A percentile compares a stretch with the other conserved stretches of the same genome.
Conservation (phyloP, 1,140 invertebrate species). For the Wiebesia pumilae region DNA sequence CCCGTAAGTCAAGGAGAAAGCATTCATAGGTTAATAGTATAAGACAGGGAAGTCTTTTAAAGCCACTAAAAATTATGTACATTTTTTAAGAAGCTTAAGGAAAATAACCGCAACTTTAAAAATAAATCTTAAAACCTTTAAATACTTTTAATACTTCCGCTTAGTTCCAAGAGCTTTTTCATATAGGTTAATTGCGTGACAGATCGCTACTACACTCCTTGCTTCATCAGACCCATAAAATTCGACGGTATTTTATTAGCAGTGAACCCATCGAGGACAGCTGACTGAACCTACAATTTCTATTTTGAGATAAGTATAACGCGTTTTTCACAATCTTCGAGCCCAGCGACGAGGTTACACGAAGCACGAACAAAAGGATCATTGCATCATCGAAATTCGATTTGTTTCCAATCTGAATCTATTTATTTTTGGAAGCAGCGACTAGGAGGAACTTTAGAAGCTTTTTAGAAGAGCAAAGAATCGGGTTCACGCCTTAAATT, state of each 20-base stretch:
- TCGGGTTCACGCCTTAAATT: slow-evolving; percentile 22
- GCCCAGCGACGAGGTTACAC: neutral
- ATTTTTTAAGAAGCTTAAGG: neutral
- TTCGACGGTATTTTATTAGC: neutral
- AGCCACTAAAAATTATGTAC: neutral
- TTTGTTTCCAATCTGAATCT: slow-evolving; percentile 15
- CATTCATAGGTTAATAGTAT: neutral
- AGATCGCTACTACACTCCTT: neutral
- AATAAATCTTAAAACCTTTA: neutral
- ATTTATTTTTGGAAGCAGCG: neutral
- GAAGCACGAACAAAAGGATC: neutral
- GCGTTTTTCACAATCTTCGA: neutral
- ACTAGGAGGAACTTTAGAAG: neutral
- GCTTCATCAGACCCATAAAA: neutral
- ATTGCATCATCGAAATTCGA: slow-evolving; percentile 23
- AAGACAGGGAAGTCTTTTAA: neutral
- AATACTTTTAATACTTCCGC: neutral
- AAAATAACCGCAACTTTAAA: neutral
- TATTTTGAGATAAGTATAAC: neutral
- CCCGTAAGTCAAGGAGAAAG: neutral
- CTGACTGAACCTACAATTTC: neutral
- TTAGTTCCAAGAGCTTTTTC: neutral
- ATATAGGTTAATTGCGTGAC: neutral
- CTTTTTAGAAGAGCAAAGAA: neutral
- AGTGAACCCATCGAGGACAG: neutral